Evolutionary conservation across 1,140 invertebrate genomes (phyloP), one percentile per base, ranked within the genome.

Genomic region (Hydropsyche tenuis): DNA sequence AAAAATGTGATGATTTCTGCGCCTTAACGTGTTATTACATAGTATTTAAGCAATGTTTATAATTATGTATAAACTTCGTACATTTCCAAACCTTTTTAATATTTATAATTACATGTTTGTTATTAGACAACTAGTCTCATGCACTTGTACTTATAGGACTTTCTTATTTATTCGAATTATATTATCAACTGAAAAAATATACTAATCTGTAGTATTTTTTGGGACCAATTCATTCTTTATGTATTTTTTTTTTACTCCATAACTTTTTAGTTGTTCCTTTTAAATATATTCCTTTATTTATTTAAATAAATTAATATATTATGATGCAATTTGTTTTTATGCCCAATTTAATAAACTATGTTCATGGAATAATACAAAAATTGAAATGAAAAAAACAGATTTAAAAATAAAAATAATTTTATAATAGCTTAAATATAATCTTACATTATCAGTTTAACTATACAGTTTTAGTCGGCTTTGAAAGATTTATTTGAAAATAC

Each of bases 221-320:
- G 75, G 75, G 72, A 74, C 75, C 75, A 77, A 77, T 64, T 75
- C 69, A 73, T 71, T 76, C 73, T 73, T 76, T 76, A 16, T 72
- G 30, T 69, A 23, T 25, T 70, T 14, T 45, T 42, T 42, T 63
- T 37, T 42, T 63, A 27, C 7, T 42, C n/a, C 43, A 37, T 3
- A 37, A 37, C 9, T 9, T 37, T 37, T 37, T 37, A 37, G 30
- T 37, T 37, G 9, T 9, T 37, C 23, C 45, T 68, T 43, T 65
- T 25, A 18, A 22, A 42, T 68, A 16, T 48, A n/a, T 68, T 68
- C 11, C 73, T 76, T 69, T 65, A 73, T 70, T 73, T 73, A 76
- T 71, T 60, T 1, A 25, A 69, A 76, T 73, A 64, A 76, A 76
- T 64, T 76, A 76, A 73, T 76, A 73, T 73, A 73, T 73, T 45